Percentiles rank a stretch among this genome's conserved stretches.
phyloP scores from a whole-genome alignment of 2,888 invertebrate genomes.

The Rhagonycha lutea region DNA sequence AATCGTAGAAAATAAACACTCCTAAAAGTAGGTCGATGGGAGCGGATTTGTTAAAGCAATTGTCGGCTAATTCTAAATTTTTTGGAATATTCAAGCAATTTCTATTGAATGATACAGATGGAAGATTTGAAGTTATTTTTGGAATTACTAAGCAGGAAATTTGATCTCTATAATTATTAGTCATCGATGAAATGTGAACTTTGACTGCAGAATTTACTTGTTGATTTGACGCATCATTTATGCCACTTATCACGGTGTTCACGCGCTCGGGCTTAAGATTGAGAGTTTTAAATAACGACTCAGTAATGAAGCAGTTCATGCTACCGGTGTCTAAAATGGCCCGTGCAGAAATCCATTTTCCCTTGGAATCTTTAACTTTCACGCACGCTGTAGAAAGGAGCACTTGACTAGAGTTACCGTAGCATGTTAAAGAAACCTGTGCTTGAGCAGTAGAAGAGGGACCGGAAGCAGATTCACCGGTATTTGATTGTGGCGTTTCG shows the following conservation, averaged over 20 bases:
- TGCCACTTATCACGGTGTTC: background rate
- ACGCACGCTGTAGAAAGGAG: constrained; percentile 5
- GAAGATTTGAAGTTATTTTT: constrained; percentile 11
- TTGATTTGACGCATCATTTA: background rate
- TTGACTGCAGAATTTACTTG: background rate
- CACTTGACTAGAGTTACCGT: background rate
- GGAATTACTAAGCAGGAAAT: constrained; percentile 3
- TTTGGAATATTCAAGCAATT: background rate
- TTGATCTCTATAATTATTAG: background rate
- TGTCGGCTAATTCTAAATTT: background rate
- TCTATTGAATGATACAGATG: background rate
- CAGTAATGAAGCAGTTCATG: background rate
- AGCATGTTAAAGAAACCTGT: background rate
- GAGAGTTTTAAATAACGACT: background rate
- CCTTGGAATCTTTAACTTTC: background rate
- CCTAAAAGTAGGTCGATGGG: constrained; percentile 9
- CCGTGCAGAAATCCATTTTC: background rate
- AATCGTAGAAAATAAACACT: background rate
- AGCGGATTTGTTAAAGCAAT: background rate
- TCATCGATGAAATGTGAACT: background rate
- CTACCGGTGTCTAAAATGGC: background rate
- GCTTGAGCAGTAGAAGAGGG: background rate
- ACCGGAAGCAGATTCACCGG: background rate
- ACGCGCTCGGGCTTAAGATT: background rate
- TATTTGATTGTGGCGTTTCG: background rate